Evolutionary conservation across 2,113 vertebrate genomes (phyloP), one percentile per base, ranked within the genome.

Genomic region (Chauna torquata): DNA sequence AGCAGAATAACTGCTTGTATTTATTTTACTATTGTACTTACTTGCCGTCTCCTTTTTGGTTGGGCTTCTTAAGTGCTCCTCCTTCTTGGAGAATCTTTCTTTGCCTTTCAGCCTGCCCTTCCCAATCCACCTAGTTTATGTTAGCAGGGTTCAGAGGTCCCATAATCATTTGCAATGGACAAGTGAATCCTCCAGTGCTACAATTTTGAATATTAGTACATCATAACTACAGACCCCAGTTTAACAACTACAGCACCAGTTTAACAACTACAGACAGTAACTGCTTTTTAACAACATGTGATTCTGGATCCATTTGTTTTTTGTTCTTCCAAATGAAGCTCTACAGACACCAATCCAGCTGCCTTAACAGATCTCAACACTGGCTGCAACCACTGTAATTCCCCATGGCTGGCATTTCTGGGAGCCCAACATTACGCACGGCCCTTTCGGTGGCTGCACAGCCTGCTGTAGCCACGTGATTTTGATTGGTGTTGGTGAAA

Each of bases 321-420:
- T 82, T 57, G 4, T 55, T 94, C 42, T 82, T 82, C 40, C 27
- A 66, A n/a, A 72, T 14, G 11, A 80, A 92, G n/a, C 30, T 36
- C 62, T 74, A 24, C 12, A 76, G 54, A 57, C 36, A 65, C 9
- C 12, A 45, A 34, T 50, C 34, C 54, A 82, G 25, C 15, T 90
- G 32, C 79, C 58, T 69, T 72, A 82, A 49, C 8, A 24, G 25
- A n/a, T 45, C 44, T 64, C 28, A 76, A 1, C 38, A 34, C 42
- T 59, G 55, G 6, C n/a, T 79, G 25, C 28, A 64, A 34, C 11
- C 17, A 4, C 8, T 62, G 14, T 38, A 23, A 11, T 65, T 81
- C 0, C 0, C 24, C 1, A 0, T 1, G 1, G 6, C 19, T 65
- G 47, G 6, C n/a, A 23, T 79, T 82, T 82, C 19, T 64, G 15